phyloP scores from a whole-genome alignment of 2,113 vertebrate species.

The Megaceryle torquata region DNA sequence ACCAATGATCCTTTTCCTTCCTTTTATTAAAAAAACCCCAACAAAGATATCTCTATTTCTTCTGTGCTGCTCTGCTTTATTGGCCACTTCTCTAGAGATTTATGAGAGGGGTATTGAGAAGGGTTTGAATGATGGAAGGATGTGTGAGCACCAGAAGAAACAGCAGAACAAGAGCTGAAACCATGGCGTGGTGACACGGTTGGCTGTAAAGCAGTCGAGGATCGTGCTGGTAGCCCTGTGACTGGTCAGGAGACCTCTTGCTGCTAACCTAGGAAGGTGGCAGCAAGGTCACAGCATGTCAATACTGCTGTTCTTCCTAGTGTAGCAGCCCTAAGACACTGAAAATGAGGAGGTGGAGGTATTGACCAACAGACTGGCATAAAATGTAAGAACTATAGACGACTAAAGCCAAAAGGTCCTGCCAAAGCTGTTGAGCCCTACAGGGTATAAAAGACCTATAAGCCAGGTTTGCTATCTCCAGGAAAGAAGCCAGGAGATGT shows the following conservation, averaged over 20 bases:
- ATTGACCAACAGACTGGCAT: not conserved
- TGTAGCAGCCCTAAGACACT: not conserved
- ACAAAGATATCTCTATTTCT: not conserved
- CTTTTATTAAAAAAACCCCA: not conserved
- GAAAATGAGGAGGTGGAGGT: not conserved
- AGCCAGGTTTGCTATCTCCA: not conserved
- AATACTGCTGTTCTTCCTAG: fast-evolving
- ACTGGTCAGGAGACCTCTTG: not conserved
- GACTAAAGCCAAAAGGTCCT: not conserved
- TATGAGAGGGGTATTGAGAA: not conserved
- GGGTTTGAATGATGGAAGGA: not conserved
- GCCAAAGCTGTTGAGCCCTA: not conserved
- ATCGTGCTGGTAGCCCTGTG: not conserved
- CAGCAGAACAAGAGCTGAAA: not conserved
- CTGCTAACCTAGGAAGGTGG: not conserved
- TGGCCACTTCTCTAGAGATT: not conserved
- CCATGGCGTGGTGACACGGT: not conserved
- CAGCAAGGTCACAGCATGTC: not conserved
- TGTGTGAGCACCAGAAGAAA: not conserved
- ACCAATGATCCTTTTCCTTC: not conserved
- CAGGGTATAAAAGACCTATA: not conserved
- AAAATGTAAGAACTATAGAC: not conserved
- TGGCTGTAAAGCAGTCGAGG: not conserved
- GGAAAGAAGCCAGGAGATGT: not conserved
- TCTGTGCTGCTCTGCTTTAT: not conserved